Percentiles rank a stretch among this genome's conserved stretches.
phyloP scores from a whole-genome alignment of 1,140 invertebrate genomes.

The Meloidogyne hapla region DNA sequence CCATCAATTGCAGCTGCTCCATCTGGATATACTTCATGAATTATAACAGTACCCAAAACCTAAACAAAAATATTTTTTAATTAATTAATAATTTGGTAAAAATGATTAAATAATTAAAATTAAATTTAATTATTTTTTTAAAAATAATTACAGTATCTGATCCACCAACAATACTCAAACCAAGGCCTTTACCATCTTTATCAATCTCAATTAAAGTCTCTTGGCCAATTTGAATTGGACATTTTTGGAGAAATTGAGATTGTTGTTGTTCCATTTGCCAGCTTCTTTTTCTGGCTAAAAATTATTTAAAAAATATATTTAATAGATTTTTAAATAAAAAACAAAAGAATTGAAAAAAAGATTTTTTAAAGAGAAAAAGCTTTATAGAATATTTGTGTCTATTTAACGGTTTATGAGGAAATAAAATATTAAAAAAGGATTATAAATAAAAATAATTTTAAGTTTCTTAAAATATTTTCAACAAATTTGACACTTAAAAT shows the following conservation, averaged over 20 bases:
- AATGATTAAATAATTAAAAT: not conserved
- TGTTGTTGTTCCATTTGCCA: slow-evolving; percentile 54
- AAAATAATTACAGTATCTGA: slow-evolving; percentile 53
- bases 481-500: too few species aligned
- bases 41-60: slow-evolving; percentile 60
- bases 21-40: slow-evolving; percentile 63
- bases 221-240: slow-evolving; percentile 55
- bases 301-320: not conserved
- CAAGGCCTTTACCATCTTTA: slow-evolving; percentile 62
- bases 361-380: not conserved
- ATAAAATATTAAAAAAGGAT: too few species aligned
- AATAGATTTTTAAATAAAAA: not conserved
- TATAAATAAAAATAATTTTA: too few species aligned
- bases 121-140: not conserved
- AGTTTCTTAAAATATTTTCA: too few species aligned
- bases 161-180: slow-evolving; percentile 60
- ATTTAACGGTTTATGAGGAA: too few species aligned
- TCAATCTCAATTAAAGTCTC: slow-evolving; percentile 63
- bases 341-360: slow-evolving; percentile 9
- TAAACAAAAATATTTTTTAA: not conserved
- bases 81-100: too few species aligned
- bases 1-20: slow-evolving; percentile 82
- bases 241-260: slow-evolving; percentile 15
- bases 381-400: too few species aligned
- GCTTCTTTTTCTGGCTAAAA: slow-evolving; percentile 59